phyloP scores from a whole-genome alignment of 2,888 invertebrate species.

The Linnaemya vulpina region DNA sequence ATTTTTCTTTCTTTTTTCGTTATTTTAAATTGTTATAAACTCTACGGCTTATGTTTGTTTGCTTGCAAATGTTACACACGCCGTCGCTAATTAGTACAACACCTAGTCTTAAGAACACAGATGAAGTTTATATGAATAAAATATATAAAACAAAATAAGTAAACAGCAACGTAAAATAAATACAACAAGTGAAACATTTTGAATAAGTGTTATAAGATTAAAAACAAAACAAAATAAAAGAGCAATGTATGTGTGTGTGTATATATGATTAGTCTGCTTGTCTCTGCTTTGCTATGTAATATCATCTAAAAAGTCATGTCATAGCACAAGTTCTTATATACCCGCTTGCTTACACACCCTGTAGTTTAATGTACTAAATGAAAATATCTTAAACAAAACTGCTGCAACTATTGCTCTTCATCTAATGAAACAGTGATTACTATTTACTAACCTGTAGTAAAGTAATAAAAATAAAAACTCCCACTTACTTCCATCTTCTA shows the following conservation, averaged over 20 bases:
- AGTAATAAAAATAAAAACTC: background rate
- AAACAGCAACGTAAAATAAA: slow-evolving; percentile 31
- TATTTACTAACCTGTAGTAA: slow-evolving; percentile 10
- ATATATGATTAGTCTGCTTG: too few relatives aligned
- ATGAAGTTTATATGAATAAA: slow-evolving; percentile 45
- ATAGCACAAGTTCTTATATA: background rate
- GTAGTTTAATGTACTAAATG: slow-evolving; percentile 17
- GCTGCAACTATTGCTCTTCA: slow-evolving; percentile 22
- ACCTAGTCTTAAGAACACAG: slow-evolving; percentile 47
- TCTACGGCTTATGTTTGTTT: slow-evolving; percentile 1
- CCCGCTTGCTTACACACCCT: background rate
- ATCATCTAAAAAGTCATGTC: slow-evolving; percentile 5
- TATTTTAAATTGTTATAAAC: slow-evolving; percentile 28
- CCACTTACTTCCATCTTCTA: slow-evolving; percentile 4
- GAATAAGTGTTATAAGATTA: slow-evolving; percentile 68
- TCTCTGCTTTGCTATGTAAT: background rate
- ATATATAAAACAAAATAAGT: slow-evolving; percentile 30
- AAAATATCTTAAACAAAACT: slow-evolving; percentile 17
- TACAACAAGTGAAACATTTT: slow-evolving; percentile 46
- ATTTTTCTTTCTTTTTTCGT: background rate
- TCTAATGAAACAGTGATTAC: slow-evolving; percentile 41
- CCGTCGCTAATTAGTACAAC: slow-evolving; percentile 64
- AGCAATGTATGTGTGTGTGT: slow-evolving; percentile 6
- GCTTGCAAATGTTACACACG: slow-evolving; percentile 50
- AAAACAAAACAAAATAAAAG: slow-evolving; percentile 51